Percentiles rank a stretch among this genome's conserved stretches.
Conservation (phyloP, 2,113 vertebrate genomes). For the Rhodinocichla rosea region DNA sequence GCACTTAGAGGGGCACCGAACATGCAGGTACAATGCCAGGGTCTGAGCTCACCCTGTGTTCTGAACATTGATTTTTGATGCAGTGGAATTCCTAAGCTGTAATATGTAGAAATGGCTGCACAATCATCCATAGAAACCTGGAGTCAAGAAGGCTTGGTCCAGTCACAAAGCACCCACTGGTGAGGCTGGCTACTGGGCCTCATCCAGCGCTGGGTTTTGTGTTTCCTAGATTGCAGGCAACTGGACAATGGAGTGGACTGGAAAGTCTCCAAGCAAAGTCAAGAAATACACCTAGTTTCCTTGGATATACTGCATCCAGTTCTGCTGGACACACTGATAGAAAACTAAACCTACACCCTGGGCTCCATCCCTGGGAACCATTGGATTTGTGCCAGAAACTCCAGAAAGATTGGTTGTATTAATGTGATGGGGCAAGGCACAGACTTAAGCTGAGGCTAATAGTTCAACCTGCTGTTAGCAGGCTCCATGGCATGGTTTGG, state of each 20-base stretch:
- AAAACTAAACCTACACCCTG: neutral
- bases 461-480: neutral
- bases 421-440: neutral
- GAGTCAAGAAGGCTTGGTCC: neutral
- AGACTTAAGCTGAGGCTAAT: neutral
- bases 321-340: neutral
- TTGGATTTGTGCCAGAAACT: neutral
- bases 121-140: neutral
- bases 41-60: neutral
- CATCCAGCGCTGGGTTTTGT: neutral
- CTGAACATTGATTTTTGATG: neutral
- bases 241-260: neutral
- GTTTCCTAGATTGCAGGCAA: neutral
- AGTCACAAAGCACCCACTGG: neutral
- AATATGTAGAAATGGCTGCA: neutral
- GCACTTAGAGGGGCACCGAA: neutral
- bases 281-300: neutral
- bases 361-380: neutral
- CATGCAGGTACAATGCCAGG: rapidly evolving
- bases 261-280: neutral
- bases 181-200: neutral
- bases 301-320: neutral
- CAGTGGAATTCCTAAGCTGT: neutral
- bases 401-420: neutral
- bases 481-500: neutral